Evolutionary conservation across 1,140 invertebrate genomes (phyloP), one percentile per base, ranked within the genome.

Genomic region (Solenopsis fugax): DNA sequence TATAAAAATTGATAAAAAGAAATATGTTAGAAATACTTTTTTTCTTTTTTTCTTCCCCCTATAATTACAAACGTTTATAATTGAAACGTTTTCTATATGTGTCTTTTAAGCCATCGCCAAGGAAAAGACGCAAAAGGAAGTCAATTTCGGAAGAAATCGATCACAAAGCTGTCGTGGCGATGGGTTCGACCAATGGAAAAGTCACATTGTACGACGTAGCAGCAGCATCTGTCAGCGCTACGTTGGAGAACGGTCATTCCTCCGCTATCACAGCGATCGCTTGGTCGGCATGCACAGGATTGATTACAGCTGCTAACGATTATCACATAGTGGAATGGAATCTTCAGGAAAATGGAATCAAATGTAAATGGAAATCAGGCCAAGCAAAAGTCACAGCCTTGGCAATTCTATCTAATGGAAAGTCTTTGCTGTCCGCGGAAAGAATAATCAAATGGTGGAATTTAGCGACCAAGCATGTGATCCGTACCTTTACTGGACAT

Each of bases 401-500:
- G 45, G 96, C 96, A 85, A 96, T 97, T 88, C 93, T 97, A 69
- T 95, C 96, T 45, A 96, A 97, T 62, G 96, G 96, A 29, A 96
- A 96, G n/a, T 95, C 95, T 48, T 78, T 98, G 16, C 92, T 97
- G 6, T 96, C 97, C n/a, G 97, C 97, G 10, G 96, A 96, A 34
- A 96, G 96, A 86, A 94, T 95, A 77, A 96, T 98, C 1, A 97
- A 97, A 93, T 94, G 97, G 88, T 97, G 97, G 96, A 95, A 97
- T 93, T 90, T 97, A 10, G 89, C 95, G 16, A 96, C 92, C 0
- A 96, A 96, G 91, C 94, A 96, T 90, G 73, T 97, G 24, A 89
- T 97, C 56, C 95, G 95, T 81, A 96, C 95, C 37, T 97, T 97
- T 91, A 97, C 96, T 2, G 97, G 97, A 7, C 97, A 97, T 93